phyloP scores from a whole-genome alignment of 30 jellyfish, hydroid and myxozoan species.

The Chrysaora quinquecirrha region DNA sequence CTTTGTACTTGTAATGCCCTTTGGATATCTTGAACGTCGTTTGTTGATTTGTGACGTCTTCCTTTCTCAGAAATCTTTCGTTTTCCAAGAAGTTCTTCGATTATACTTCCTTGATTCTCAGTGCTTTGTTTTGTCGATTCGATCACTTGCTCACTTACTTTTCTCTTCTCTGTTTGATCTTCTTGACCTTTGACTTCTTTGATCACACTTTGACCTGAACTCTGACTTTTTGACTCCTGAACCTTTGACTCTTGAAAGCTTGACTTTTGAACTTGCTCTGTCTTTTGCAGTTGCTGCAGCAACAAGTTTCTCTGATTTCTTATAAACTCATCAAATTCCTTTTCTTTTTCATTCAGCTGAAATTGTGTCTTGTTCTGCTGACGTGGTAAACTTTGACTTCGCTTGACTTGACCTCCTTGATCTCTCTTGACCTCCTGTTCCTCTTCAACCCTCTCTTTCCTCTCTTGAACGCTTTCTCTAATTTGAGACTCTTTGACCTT shows the following conservation, averaged over 20 bases:
- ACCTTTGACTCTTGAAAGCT: slow-evolving; percentile 2
- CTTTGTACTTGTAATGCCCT: not conserved
- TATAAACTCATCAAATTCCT: slow-evolving; percentile 55
- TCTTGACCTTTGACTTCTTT: slow-evolving; percentile 5
- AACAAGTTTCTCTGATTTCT: slow-evolving; percentile 56
- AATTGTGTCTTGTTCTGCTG: slow-evolving; percentile 25
- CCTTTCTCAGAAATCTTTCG: slow-evolving; percentile 45
- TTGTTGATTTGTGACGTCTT: slow-evolving; percentile 38
- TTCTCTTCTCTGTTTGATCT: not conserved
- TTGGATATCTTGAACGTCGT: slow-evolving; percentile 33
- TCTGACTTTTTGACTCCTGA: not conserved
- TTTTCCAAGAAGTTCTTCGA: slow-evolving; percentile 32
- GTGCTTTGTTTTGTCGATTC: not conserved
- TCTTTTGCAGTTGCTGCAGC: slow-evolving; percentile 21
- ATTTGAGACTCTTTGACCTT: slow-evolving; percentile 7
- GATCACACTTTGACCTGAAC: slow-evolving; percentile 11
- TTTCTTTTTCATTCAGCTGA: slow-evolving; percentile 24
- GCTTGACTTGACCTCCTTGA: not conserved
- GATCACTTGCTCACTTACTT: not conserved
- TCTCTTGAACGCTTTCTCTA: not conserved
- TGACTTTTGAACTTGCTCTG: slow-evolving; percentile 9
- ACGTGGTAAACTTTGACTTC: slow-evolving; percentile 50
- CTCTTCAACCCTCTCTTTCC: not conserved
- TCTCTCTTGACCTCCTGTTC: not conserved
- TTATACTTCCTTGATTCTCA: slow-evolving; percentile 24